These are phyloP conservation scores for Meliscaeva auricollis DNA, from an alignment of 2,888 invertebrate species.

Conservation along the genomic window DNA sequence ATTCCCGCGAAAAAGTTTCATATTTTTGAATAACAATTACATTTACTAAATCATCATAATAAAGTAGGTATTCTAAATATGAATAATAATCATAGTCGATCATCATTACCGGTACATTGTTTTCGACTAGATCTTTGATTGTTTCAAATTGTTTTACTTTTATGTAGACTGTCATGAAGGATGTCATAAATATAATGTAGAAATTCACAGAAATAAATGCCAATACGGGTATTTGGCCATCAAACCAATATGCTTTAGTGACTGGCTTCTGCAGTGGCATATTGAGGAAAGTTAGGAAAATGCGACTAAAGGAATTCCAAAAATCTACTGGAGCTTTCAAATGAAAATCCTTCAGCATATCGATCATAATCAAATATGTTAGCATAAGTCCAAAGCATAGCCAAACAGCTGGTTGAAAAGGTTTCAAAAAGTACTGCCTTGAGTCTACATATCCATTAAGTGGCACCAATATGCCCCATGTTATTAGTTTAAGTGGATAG, in stretches of 20 bases:
- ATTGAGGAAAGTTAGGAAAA: background rate
- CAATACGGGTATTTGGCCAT: slow-evolving; percentile 9
- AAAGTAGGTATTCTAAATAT: no score
- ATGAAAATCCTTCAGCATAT: background rate
- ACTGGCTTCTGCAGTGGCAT: background rate
- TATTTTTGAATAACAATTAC: background rate
- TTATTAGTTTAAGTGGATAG: background rate
- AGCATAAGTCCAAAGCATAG: background rate
- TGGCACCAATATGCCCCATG: slow-evolving; percentile 24
- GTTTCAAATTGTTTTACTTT: slow-evolving; percentile 22
- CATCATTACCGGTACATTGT: background rate
- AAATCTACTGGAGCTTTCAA: background rate
- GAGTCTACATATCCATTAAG: slow-evolving; percentile 20
- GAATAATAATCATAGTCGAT: background rate
- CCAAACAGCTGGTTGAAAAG: slow-evolving; percentile 28
- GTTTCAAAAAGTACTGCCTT: slow-evolving; percentile 20
- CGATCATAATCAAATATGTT: background rate
- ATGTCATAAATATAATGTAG: slow-evolving; percentile 29
- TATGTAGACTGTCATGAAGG: slow-evolving; percentile 37
- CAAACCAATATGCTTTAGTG: slow-evolving; percentile 8
- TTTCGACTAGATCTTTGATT: slow-evolving; percentile 29
- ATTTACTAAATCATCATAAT: background rate
- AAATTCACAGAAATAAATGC: slow-evolving; percentile 28
- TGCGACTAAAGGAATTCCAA: slow-evolving; percentile 35
- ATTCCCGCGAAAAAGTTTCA: background rate